Base-by-base conservation (phyloP, 1,140 invertebrate species). In the Eumeta japonica region DNA sequence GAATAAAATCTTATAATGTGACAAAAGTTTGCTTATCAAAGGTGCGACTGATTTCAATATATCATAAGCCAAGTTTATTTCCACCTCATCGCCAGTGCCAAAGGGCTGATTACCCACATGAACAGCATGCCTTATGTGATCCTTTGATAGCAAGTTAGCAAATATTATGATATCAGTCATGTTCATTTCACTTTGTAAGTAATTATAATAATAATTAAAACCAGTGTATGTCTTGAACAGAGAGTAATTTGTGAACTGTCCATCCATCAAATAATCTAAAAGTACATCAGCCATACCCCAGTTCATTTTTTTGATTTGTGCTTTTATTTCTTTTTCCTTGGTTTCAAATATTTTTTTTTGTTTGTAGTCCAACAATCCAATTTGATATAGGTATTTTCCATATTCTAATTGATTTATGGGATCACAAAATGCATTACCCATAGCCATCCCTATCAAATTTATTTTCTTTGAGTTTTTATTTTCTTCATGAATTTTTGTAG, bases 81-180 rank as follows among this genome's bases (percentile, higher is more conserved):
- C 51, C 1, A 70, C 68, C 30, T 53, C 37, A 12, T 55, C 39
- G 0, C 63, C 66, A 47, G 77, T 68, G 45, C 87, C 77, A 60
- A 87, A 92, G 0, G 85, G 76, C 11, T 79, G 56, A 35, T 88
- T 86, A 0, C 92, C 91, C 1, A 94, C 90, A 61, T 94, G 91
- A 28, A 94, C 83, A 7, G 84, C 81, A 16, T 65, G 71, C 13
- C 90, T 78, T 0, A 86, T 77, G 20, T 77, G 66, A 9, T 80
- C 56, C 16, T 66, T 70, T 39, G 85, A 78, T 2, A 87, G 60
- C 48, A 82, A 81, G 14, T 80, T 49, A 3, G 52, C 40, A 14
- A 67, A 60, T 20, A 77, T 39, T 1, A 66, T 61, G 13, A 67
- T 52, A 7, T 53, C 50, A 1, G 47, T 43, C 12, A 12, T 7